Evolutionary conservation across 2,797 vertebrate species (phyloP), one percentile per base, ranked within the genome.

Genomic region (Diceros bicornis): DNA sequence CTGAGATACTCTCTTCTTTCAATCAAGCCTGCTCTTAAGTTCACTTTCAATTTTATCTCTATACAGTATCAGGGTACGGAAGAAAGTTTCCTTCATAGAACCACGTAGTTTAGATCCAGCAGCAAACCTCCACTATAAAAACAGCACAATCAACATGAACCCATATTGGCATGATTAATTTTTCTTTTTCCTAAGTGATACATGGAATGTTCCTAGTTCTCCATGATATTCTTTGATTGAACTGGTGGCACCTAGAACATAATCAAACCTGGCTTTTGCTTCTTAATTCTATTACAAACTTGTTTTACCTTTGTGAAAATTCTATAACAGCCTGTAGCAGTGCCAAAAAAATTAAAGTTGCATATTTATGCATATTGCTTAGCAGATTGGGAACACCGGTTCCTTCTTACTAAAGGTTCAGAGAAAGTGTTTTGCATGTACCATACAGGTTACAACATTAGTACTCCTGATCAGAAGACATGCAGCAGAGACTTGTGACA

Each of bases 271-370:
- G 34, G 7, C 20, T 89, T 91, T 81, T 72, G 3, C 17, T 57
- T 97, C 12, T 34, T 92, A 84, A 89, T 89, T 85, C 25, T 34
- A 61, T 84, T 88, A 52, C 9, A 74, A 62, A 97, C 96, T 44
- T 69, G 18, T 94, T 94, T 71, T 69, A 82, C 55, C 21, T 93
- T 86, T 77, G 21, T 90, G 57, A 94, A 96, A 87, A 94, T 55
- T 92, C 62, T 91, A 0, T 47, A 74, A 50, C 20, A 79, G 7
- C 59, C 32, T 90, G 25, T 68, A 81, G 34, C 3, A 1, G 2
- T 88, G 57, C 34, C 77, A 81, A 71, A 44, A 62, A 91, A 92
- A 74, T 44, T 95, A 93, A 97, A 92, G 50, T 21, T 79, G 50
- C 41, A 75, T 92, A 74, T 94, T 89, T 87, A 84, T 94, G 57